Evolutionary conservation across 2,797 vertebrate genomes (phyloP).

Genomic region (Melanotaenia pygmaea): DNA sequence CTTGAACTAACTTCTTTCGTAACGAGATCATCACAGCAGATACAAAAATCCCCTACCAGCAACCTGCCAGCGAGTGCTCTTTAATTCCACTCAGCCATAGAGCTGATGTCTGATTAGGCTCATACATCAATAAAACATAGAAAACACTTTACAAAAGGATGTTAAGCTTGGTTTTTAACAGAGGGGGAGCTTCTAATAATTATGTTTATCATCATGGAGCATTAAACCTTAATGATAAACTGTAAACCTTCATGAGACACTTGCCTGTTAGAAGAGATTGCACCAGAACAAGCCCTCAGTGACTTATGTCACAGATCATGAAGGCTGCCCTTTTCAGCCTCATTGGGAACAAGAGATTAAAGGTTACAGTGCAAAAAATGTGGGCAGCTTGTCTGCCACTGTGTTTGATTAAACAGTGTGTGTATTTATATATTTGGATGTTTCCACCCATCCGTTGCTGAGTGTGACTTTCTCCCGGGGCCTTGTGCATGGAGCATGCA

Average conservation of each 20-base stretch:
- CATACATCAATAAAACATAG: too few relatives aligned
- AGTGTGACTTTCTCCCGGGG: slow-evolving; percentile 47
- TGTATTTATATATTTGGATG: slow-evolving; percentile 40
- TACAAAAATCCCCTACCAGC: too few relatives aligned
- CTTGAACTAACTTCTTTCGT: neutral
- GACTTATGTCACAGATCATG: slow-evolving; percentile 41
- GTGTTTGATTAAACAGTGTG: slow-evolving; percentile 47
- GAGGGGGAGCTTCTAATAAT: too few relatives aligned
- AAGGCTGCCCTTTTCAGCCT: slow-evolving; percentile 52
- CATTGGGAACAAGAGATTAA: slow-evolving; percentile 64
- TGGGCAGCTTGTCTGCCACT: slow-evolving; percentile 56
- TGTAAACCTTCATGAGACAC: neutral
- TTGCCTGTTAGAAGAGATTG: slow-evolving; percentile 1
- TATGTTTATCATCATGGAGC: too few relatives aligned
- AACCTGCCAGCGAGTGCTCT: neutral
- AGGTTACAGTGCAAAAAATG: slow-evolving; percentile 62
- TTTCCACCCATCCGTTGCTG: slow-evolving; percentile 26
- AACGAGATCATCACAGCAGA: neutral
- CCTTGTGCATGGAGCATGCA: slow-evolving; percentile 35
- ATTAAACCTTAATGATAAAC: neutral
- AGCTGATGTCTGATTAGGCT: too few relatives aligned
- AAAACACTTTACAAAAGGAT: too few relatives aligned
- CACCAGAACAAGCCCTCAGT: slow-evolving; percentile 7
- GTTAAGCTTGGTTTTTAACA: too few relatives aligned
- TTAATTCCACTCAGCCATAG: too few relatives aligned